Evolutionary conservation across 1,140 invertebrate species (phyloP), one percentile per base, ranked within the genome.

Genomic region (Drosophila littoralis): DNA sequence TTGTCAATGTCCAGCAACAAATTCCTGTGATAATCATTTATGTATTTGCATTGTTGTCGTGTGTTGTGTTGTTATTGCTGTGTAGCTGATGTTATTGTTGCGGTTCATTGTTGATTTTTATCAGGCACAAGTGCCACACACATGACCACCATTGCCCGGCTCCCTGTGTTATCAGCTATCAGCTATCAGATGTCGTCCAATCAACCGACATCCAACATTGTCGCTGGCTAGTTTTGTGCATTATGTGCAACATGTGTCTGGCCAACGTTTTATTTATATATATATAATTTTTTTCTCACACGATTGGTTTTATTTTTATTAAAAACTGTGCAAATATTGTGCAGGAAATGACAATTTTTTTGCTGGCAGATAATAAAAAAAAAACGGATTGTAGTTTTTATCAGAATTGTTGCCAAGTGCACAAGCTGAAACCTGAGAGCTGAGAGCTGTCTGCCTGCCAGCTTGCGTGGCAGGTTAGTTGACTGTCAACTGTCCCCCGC

Each of bases 21-120:
- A 54, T 42, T 48, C 15, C 40, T 52, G 55, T 58, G 51, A 66
- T 72, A 72, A 72, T 77, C 57, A 73, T 79, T 73, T 77, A 64
- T 72, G 63, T 57, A 67, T 66, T 72, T 72, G 67, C 63, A 63
- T 75, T 79, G 73, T 67, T 67, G 61, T 66, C 72, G 45, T 61
- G 69, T 63, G 43, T 55, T 63, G 54, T 63, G 43, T 48, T 69
- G 65, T 54, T 48, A 54, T 28, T 42, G 52, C 55, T 61, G 65
- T 74, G 42, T 43, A 66, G 54, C 45, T 51, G 55, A 60, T 77
- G 72, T 76, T 72, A 72, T 61, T 72, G 67, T 75, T 76, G 66
- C 45, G 76, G 61, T 75, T 70, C 60, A 42, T 65, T 78, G 76
- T 76, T 75, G 67, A 78, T 71, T 65, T 75, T 75, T 78, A 78